phyloP scores from a whole-genome alignment of 2,888 invertebrate species.

The Melolontha melolontha region DNA sequence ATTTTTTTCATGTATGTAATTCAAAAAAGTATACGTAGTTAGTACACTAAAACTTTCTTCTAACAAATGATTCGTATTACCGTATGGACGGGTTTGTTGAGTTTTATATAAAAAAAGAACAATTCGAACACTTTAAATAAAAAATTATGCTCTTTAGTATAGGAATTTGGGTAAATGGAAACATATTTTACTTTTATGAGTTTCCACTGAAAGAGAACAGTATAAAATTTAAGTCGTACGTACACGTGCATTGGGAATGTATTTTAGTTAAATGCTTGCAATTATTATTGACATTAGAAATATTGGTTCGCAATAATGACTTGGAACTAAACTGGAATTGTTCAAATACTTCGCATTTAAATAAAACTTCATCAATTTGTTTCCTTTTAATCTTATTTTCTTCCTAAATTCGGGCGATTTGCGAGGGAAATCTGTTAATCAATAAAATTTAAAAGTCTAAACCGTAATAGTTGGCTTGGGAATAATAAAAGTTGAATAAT shows the following conservation, averaged over 20 bases:
- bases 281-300: slow-evolving; percentile 15
- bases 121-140: too few relatives aligned
- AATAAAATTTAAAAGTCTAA: slow-evolving; percentile 32
- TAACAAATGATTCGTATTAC: too few relatives aligned
- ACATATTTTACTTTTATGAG: too few relatives aligned
- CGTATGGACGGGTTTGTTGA: too few relatives aligned
- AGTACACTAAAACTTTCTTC: too few relatives aligned
- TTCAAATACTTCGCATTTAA: slow-evolving; percentile 3
- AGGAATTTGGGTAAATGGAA: too few relatives aligned
- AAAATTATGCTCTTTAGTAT: too few relatives aligned
- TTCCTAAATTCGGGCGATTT: slow-evolving; percentile 7
- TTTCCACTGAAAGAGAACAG: neutral
- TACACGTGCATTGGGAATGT: neutral
- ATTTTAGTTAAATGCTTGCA: slow-evolving; percentile 11
- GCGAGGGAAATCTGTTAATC: slow-evolving; percentile 20
- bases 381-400: slow-evolving; percentile 15
- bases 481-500: slow-evolving; percentile 24
- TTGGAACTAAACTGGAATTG: slow-evolving; percentile 19
- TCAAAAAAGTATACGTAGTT: too few relatives aligned
- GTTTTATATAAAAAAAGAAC: too few relatives aligned
- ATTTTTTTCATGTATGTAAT: too few relatives aligned
- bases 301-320: slow-evolving; percentile 17
- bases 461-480: slow-evolving; percentile 10
- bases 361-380: slow-evolving; percentile 10
- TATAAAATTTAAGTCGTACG: neutral